Base-by-base conservation (phyloP, 2,888 invertebrate species). In the Calameuta filiformis region DNA sequence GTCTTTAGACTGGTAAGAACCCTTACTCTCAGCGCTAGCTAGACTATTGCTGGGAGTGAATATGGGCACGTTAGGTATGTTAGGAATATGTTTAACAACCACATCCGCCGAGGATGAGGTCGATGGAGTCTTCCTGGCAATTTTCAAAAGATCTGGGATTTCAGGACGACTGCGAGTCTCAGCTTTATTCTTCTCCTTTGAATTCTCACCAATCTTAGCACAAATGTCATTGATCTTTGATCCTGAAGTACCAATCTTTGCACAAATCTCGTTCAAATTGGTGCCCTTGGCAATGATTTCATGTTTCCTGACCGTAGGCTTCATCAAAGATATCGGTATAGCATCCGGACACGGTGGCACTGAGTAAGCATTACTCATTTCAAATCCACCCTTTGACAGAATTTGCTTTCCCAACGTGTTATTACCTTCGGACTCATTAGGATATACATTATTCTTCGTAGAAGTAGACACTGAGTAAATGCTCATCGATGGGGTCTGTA, bases 221-320 rank as follows among this genome's bases (percentile, higher is more conserved):
- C 91, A 91, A 34, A 91, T 91, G 34, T 91, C 91, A 35, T 91
- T 90, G 3, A 91, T 91, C 56, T 91, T 91, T 0, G 91, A 91
- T 4, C 90, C 89, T 0, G 87, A 88, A 0, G 86, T 85, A 15
- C 90, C 88, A 11, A 90, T 90, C 77, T 91, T 91, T 0, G 87
- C 87, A 56, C 89, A 90, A 31, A 90, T 90, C 30, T 91, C 91
- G 35, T 90, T 90, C 0, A 90, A 78, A 76, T 88, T 89, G 1
- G 88, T 85, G 35, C 91, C 88, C 69, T 91, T 91, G 0, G 91
- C 85, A 35, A 87, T 85, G 0, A 88, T 79, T 35, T 90, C 90
- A 73, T 88, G 88, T 30, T 91, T 91, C 0, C 91, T 85, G 11
- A 87, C 84, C 1, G 85, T 80, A 3, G 88, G 85, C 74, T 91